phyloP scores from a whole-genome alignment of 2,797 vertebrate species.

The Bufotes viridis region DNA sequence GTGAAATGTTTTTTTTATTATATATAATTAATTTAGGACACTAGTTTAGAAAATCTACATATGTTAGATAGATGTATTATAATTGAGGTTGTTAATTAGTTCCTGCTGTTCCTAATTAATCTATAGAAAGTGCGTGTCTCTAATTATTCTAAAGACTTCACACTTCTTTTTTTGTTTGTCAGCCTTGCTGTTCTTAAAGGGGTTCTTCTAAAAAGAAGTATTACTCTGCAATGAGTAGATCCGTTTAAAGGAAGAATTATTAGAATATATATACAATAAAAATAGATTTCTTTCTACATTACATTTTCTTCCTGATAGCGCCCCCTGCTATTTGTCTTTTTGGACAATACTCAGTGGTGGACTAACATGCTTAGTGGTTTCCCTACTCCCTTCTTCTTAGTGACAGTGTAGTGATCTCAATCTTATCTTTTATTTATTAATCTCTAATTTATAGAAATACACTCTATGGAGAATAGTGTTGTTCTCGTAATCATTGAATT shows the following conservation, averaged over 20 bases:
- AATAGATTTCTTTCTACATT: too few relatives aligned
- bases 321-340: too few relatives aligned
- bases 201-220: background rate
- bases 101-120: constrained; percentile 11
- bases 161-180: background rate
- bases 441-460: too few relatives aligned
- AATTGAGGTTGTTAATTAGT: background rate
- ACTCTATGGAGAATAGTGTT: too few relatives aligned
- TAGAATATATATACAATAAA: background rate
- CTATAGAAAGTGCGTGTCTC: background rate
- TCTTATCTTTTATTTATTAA: too few relatives aligned
- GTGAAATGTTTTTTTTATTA: background rate
- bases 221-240: background rate
- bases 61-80: constrained; percentile 1
- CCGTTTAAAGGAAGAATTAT: background rate
- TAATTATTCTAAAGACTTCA: background rate
- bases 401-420: too few relatives aligned
- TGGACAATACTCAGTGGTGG: too few relatives aligned
- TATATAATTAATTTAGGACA: background rate
- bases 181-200: background rate
- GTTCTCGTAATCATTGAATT: too few relatives aligned
- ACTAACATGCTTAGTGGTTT: too few relatives aligned
- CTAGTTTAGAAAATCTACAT: background rate
- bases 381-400: too few relatives aligned
- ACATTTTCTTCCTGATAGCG: too few relatives aligned